Conservation (phyloP, 1,140 invertebrate genomes). For the Meteorus sp. region DNA sequence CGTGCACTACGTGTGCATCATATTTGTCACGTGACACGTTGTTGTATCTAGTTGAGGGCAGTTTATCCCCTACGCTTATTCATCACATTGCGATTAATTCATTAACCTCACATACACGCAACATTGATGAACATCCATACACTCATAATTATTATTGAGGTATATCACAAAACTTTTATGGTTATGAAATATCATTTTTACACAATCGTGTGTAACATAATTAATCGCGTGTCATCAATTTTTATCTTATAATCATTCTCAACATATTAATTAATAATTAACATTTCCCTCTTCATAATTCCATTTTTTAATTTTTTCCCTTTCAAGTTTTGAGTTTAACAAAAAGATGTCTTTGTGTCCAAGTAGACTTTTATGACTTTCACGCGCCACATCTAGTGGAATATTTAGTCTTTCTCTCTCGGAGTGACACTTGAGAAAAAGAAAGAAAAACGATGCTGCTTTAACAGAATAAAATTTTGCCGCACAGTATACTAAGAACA, state of each 20-base stretch:
- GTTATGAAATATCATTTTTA: too few relatives aligned
- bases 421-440: background rate
- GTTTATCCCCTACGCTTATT: slow-evolving; percentile 6
- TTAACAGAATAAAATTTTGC: slow-evolving; percentile 2
- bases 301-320: too few relatives aligned
- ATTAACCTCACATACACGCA: background rate
- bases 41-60: slow-evolving; percentile 26
- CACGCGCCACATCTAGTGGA: background rate
- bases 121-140: too few relatives aligned
- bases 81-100: slow-evolving; percentile 2
- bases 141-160: too few relatives aligned
- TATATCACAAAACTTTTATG: too few relatives aligned
- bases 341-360: background rate
- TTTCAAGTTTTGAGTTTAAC: too few relatives aligned
- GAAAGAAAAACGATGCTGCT: background rate
- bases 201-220: too few relatives aligned
- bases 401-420: background rate
- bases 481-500: background rate
- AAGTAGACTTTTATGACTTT: slow-evolving; percentile 10
- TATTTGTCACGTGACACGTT: slow-evolving; percentile 49
- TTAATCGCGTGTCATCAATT: too few relatives aligned
- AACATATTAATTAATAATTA: too few relatives aligned
- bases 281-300: too few relatives aligned
- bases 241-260: too few relatives aligned
- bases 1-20: slow-evolving; percentile 36